Evolutionary conservation across 2,113 vertebrate species (phyloP).

Genomic region (Canis aureus): DNA sequence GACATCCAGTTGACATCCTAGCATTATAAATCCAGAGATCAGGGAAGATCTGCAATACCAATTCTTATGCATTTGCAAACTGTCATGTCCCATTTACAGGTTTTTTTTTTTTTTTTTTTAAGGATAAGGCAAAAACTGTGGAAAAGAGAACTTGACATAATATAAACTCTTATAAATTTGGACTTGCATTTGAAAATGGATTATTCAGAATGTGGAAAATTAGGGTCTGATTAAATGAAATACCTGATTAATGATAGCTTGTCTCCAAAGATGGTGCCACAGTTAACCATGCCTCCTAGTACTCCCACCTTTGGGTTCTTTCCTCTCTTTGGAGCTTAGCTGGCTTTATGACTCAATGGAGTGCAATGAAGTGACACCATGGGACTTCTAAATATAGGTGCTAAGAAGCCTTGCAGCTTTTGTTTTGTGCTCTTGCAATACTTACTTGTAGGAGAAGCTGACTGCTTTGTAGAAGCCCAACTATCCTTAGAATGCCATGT

Average conservation of each 20-base stretch:
- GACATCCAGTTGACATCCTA: neutral
- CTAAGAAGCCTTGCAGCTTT: neutral
- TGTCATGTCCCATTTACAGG: neutral
- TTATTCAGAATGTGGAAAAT: neutral
- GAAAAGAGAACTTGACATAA: neutral
- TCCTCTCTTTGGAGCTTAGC: neutral
- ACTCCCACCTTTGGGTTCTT: neutral
- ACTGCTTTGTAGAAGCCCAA: neutral
- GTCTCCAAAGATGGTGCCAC: neutral
- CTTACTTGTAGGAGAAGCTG: neutral
- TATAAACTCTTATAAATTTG: neutral
- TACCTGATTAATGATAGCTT: neutral
- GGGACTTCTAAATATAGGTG: neutral
- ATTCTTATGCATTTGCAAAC: constrained; percentile 34
- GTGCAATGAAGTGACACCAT: neutral
- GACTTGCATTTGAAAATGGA: neutral
- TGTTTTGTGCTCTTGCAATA: neutral
- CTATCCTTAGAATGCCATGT: neutral
- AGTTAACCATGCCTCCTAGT: neutral
- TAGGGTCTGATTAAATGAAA: neutral
- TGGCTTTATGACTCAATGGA: neutral
- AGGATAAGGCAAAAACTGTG: neutral
- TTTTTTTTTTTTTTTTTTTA: neutral
- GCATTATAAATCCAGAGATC: constrained; percentile 36
- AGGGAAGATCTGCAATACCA: neutral